Percentiles rank a stretch among this genome's conserved stretches.
Evolutionary conservation across 2,888 invertebrate species (phyloP).

Genomic region (Oegoconia quadripuncta): DNA sequence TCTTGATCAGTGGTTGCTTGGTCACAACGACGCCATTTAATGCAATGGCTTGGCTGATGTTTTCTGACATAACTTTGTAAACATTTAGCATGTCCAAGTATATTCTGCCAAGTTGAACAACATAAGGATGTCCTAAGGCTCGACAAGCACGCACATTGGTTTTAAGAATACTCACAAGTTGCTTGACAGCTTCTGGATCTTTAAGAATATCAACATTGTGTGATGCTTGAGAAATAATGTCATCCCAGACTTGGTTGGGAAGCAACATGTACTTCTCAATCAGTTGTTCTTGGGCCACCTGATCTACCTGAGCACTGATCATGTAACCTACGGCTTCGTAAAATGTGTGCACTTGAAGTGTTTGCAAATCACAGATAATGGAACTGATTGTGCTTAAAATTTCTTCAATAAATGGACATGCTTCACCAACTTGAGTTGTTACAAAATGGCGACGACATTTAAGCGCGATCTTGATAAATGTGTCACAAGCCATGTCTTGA

Average conservation of each 20-base stretch:
- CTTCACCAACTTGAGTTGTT: slow-evolving; percentile 96
- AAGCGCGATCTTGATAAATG: slow-evolving; percentile 99
- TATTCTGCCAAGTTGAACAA: slow-evolving; percentile 95
- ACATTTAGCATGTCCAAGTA: slow-evolving; percentile 99
- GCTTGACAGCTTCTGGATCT: slow-evolving; percentile 97
- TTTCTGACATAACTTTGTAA: slow-evolving; percentile 98
- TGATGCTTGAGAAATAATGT: slow-evolving; percentile 97
- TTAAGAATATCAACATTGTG: slow-evolving; percentile 98
- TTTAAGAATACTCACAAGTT: slow-evolving; percentile 97
- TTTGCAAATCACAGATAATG: slow-evolving; percentile 99
- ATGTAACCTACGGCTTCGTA: slow-evolving; percentile 99
- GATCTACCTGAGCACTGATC: slow-evolving; percentile 97
- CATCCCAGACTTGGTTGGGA: slow-evolving; percentile 99
- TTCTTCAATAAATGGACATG: slow-evolving; percentile 99
- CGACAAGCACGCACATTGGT: slow-evolving; percentile 99
- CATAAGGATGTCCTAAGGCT: slow-evolving; percentile 97
- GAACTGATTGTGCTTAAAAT: slow-evolving; percentile 96
- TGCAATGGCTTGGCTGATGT: slow-evolving; percentile 95
- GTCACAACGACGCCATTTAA: slow-evolving; percentile 97
- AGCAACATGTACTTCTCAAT: slow-evolving; percentile 98
- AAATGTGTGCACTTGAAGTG: slow-evolving; percentile 99
- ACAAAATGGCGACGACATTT: slow-evolving; percentile 99
- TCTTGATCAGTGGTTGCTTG: slow-evolving; percentile 97
- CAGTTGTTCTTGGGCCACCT: slow-evolving; percentile 92
- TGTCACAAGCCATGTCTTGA: slow-evolving; percentile 99